Base-by-base conservation (phyloP, 2,113 vertebrate species). In the Cavia porcellus region DNA sequence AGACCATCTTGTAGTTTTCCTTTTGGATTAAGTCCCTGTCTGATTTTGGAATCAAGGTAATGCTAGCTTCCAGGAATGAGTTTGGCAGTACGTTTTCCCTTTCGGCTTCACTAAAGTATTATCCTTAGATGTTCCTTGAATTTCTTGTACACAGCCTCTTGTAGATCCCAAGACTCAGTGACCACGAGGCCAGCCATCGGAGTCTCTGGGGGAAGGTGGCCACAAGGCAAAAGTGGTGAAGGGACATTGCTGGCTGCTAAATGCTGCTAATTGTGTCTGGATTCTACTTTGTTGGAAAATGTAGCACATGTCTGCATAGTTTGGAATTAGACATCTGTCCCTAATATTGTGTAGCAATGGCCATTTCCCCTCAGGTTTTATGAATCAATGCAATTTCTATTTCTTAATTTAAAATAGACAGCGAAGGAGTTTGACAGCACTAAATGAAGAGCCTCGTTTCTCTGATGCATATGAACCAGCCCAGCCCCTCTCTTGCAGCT, bases 251-350 rank as follows among this genome's bases (percentile, higher is more conserved):
- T 81, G 5, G 47, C 11, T n/a, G 25, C 47, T 0, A 45, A 80
- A 68, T 66, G 64, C 87, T 61, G 61, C 45, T 45, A 12, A 57
- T 7, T 82, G 32, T 3, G 22, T 24, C 55, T 87, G 89, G 20
- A 47, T 92, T 79, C 93, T 50, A 14, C 52, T 74, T 45, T 0
- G 19, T 7, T 47, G 85, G 81, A 84, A 93, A 70, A 47, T 7
- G 4, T 30, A 8, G 30, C 9, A 5, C 45, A 32, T 22, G 11
- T 32, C 20, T 28, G 20, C 24, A 6, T 5, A 80, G 89, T 84
- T 55, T 90, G 52, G 85, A 61, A 80, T 35, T 57, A 38, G 90
- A 89, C 94, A 96, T 80, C 79, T 95, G 93, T 90, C 66, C 75
- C 64, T 30, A 86, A 2, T 38, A 64, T 8, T 64, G 42, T 12